phyloP scores from a whole-genome alignment of 2,888 invertebrate species.

The Cosmorhoe ocellata region DNA sequence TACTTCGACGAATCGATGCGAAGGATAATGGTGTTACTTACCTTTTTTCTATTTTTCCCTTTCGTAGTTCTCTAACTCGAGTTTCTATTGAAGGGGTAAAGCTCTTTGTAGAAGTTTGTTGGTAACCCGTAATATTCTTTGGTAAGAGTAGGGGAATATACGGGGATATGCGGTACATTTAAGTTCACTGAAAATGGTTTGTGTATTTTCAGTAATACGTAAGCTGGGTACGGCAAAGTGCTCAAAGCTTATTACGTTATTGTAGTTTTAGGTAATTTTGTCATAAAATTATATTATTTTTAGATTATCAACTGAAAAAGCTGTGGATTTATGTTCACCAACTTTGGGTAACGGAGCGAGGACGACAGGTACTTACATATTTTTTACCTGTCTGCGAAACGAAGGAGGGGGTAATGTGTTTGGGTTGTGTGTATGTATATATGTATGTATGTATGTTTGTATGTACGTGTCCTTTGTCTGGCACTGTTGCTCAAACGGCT shows the following conservation, averaged over 20 bases:
- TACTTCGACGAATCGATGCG: not conserved
- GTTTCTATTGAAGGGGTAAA: slow-evolving; percentile 16
- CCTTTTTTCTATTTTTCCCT: slow-evolving; percentile 6
- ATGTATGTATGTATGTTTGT: too few relatives aligned
- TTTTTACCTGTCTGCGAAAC: too few relatives aligned
- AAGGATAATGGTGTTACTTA: not conserved
- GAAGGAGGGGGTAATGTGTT: too few relatives aligned
- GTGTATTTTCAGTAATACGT: slow-evolving; percentile 1
- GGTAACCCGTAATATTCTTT: not conserved
- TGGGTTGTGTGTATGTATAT: too few relatives aligned
- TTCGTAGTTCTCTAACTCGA: slow-evolving; percentile 13
- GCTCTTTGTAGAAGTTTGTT: slow-evolving; percentile 18
- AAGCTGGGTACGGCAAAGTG: not conserved
- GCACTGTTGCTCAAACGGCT: too few relatives aligned
- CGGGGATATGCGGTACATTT: not conserved
- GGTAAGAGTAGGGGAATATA: not conserved
- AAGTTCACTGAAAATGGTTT: not conserved
- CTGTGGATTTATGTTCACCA: slow-evolving; percentile 74
- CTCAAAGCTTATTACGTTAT: too few relatives aligned
- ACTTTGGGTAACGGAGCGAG: slow-evolving; percentile 77
- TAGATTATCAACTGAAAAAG: slow-evolving; percentile 73
- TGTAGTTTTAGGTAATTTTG: not conserved
- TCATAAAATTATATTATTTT: not conserved
- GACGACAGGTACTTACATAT: slow-evolving; percentile 57
- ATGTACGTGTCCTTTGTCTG: too few relatives aligned